These are phyloP conservation scores for Agapornis canus DNA, from an alignment of 2,797 vertebrate genomes.

Conservation along the genomic window DNA sequence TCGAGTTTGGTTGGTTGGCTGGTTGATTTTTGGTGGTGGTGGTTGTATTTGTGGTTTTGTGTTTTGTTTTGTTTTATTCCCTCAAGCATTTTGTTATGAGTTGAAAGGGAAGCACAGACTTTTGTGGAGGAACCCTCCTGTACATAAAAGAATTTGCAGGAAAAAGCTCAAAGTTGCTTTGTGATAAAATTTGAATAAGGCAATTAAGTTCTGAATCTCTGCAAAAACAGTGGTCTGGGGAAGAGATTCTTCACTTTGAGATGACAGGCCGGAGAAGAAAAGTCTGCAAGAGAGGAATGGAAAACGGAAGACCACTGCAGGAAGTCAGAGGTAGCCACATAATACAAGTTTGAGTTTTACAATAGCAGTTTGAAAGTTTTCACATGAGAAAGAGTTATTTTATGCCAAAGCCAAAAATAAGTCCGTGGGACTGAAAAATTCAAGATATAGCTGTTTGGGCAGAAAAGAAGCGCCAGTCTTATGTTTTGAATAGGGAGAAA, in stretches of 20 bases:
- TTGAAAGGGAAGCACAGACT: neutral
- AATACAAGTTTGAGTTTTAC: neutral
- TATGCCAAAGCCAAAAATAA: neutral
- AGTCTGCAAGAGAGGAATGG: neutral
- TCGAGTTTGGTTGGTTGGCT: neutral
- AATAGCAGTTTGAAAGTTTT: neutral
- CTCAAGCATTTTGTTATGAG: neutral
- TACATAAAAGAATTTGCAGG: neutral
- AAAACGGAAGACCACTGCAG: neutral
- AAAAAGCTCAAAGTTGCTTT: neutral
- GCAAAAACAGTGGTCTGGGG: neutral
- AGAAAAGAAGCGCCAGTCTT: neutral
- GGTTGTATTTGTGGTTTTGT: neutral
- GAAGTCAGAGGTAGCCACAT: neutral
- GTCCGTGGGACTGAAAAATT: neutral
- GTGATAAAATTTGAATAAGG: neutral
- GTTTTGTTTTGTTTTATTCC: no score
- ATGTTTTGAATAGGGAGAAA: neutral
- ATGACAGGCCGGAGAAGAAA: neutral
- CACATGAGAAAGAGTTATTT: neutral
- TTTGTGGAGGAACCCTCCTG: neutral
- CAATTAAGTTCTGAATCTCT: neutral
- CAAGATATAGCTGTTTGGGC: neutral
- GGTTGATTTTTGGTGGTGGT: neutral
- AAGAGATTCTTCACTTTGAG: neutral